phyloP scores from a whole-genome alignment of 2,888 invertebrate species.

The Archips crataeganus region DNA sequence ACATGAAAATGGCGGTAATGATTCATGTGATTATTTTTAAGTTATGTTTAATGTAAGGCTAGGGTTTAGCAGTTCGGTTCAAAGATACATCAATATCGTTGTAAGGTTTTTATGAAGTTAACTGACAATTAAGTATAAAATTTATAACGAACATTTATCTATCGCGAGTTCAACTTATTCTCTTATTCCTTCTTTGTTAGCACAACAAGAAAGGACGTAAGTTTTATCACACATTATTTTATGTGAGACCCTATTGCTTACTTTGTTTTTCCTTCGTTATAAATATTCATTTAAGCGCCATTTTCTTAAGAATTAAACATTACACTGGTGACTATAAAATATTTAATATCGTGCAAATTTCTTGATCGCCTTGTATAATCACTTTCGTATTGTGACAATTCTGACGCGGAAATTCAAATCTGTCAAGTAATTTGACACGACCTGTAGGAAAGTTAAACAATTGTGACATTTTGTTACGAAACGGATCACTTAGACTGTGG shows the following conservation, averaged over 20 bases:
- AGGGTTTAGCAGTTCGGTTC: not conserved
- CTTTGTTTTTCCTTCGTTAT: not conserved
- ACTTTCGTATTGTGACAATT: not conserved
- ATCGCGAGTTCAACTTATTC: not conserved
- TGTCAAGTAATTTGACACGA: not conserved
- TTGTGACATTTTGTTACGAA: not conserved
- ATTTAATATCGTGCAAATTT: not conserved
- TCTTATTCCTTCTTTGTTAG: not conserved
- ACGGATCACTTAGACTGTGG: not conserved
- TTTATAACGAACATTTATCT: not conserved
- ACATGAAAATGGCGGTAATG: not conserved
- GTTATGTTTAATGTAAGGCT: constrained; percentile 1
- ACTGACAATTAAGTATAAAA: no score
- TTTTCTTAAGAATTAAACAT: not conserved
- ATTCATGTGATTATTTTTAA: not conserved
- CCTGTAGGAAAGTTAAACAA: not conserved
- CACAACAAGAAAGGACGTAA: not conserved
- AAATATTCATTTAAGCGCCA: not conserved
- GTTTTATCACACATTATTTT: not conserved
- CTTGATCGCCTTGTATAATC: not conserved
- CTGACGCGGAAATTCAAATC: not conserved
- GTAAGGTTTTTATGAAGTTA: not conserved
- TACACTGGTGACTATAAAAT: not conserved
- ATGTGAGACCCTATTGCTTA: not conserved
- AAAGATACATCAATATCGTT: not conserved